Base-by-base conservation (phyloP, 1,140 invertebrate genomes). In the Megalopta genalis region DNA sequence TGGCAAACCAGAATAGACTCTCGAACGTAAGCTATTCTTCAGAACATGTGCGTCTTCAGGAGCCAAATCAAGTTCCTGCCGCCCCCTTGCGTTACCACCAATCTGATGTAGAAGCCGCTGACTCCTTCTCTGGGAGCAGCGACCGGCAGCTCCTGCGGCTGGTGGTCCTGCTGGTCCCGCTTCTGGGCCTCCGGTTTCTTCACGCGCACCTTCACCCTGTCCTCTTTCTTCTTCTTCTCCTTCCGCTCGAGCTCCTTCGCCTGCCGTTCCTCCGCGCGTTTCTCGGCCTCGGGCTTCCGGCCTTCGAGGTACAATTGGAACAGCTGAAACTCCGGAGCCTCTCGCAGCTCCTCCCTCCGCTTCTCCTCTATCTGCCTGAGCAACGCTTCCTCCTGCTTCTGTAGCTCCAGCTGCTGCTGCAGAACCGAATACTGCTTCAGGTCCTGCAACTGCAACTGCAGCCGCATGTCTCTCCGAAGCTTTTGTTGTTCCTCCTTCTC, bases 41-140 rank as follows among this genome's bases (percentile, higher is more conserved):
- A 93, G 84, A 93, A 93, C 73, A 90, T 93, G 86, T 93, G 92
- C 78, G 92, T 93, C 86, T 93, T 93, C 73, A 91, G 92, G 64
- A 93, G 80, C 90, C 91, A 90, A 69, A 92, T 91, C 63, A 92
- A 80, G 67, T 92, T 90, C 10, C 89, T 62, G 21, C 85, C 87
- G 73, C 91, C 91, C 46, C 91, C 90, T 49, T 91, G 91, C 46
- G 88, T 90, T 49, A 93, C 86, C 42, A 93, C 91, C 72, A 93
- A 80, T 37, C 90, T 85, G 68, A 93, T 93, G 73, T 93, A 93
- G 62, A 93, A 84, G 39, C 91, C 86, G 27, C 83, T 72, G 0
- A 86, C 64, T 23, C 63, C 82, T 2, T 90, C 90, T 0, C 74
- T 66, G 1, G 78, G 71, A 4, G 69, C 57, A 12, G 72, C 14